Base-by-base conservation (phyloP, 1,140 invertebrate genomes). In the Tachypleus tridentatus region DNA sequence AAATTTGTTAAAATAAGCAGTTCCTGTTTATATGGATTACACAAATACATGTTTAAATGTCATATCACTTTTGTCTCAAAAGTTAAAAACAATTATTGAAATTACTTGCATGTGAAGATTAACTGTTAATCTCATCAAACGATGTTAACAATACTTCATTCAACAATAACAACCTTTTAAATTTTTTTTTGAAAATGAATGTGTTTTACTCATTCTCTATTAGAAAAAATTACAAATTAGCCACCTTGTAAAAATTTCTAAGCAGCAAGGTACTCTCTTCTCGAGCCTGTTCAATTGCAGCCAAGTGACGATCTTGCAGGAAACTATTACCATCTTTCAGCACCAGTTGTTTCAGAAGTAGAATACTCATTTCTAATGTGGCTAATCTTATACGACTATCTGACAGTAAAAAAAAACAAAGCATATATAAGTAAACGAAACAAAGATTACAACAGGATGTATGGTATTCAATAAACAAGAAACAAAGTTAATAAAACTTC, bases 171-270 rank as follows among this genome's bases (percentile, higher is more conserved):
- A 29, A 29, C 29, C 29, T 29, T 29, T 29, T 29, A 29, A 29
- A 29, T 29, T 29, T 29, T 29, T 29, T 29, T 29, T 29, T 29
- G 29, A 29, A 29, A 29, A 29, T 29, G 29, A 29, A 29, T 29
- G 29, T 29, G 29, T 29, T 29, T 2, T 29, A 29, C 29, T 29
- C 0, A 29, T 29, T 29, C 29, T 29, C 29, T 29, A 54, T 54
- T 54, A 54, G 49, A 63, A 50, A 4, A 57, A 63, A 64, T 56
- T 6, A 54, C 7, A 57, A 62, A 51, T 49, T 11, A 66, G 60
- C 59, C 64, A 86, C 85, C 80, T 96, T 97, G 76, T 95, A 97
- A 75, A 96, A 95, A 80, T 93, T 94, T 54, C 91, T 82, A 3
- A 97, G 81, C 9, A 93, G 79, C 29, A 87, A 82, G 54, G 90